These are phyloP conservation scores for Cylas formicarius DNA, from an alignment of 1,140 invertebrate species.

Conservation along the genomic window DNA sequence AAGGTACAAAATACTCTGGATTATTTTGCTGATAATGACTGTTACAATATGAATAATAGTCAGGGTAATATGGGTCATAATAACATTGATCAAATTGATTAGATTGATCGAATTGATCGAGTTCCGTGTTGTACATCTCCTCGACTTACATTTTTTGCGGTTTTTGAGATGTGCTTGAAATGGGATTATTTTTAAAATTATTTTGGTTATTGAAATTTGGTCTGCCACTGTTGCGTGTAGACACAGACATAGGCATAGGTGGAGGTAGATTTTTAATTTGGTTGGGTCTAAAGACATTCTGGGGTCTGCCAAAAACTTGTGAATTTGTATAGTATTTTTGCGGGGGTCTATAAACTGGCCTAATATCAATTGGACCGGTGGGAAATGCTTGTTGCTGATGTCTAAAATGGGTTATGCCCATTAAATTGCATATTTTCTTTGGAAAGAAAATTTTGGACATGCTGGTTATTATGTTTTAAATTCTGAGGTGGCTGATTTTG, in stretches of 20 bases:
- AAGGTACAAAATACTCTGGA: background rate
- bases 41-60: no score
- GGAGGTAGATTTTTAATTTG: conserved; percentile 6
- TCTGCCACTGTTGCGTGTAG: conserved; percentile 14
- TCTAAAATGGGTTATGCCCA: background rate
- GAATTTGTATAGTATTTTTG: conserved; percentile 5
- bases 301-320: conserved; percentile 6
- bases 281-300: conserved; percentile 15
- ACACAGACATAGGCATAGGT: conserved; percentile 14
- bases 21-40: no score
- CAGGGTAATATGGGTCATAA: background rate
- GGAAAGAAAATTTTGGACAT: no score
- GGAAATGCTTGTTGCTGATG: conserved; percentile 3
- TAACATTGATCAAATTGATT: conserved; percentile 1
- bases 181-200: background rate
- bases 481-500: background rate
- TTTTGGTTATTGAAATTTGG: background rate
- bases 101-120: no score
- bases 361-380: background rate
- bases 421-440: no score
- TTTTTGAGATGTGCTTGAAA: background rate
- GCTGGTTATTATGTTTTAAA: background rate
- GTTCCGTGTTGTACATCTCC: conserved; percentile 5
- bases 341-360: conserved; percentile 1
- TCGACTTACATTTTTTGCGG: conserved; percentile 2